Evolutionary conservation across 2,888 invertebrate genomes (phyloP).

Genomic region (Ichneumoninae sp.): DNA sequence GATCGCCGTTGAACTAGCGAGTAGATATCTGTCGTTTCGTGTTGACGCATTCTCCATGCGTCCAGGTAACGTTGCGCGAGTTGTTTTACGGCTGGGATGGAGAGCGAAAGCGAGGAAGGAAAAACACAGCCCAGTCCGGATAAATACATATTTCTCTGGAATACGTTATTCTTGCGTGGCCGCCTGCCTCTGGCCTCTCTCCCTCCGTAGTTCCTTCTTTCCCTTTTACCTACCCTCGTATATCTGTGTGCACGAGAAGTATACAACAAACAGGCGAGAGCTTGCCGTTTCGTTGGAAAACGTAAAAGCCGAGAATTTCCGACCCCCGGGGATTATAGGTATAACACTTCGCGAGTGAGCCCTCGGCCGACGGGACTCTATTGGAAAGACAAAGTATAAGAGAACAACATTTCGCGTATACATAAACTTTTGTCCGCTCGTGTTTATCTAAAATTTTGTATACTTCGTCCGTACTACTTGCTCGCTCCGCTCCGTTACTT

Average conservation of each 20-base stretch:
- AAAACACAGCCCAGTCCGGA: slow-evolving; percentile 49
- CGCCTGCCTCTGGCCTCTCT: neutral
- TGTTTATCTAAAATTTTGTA: slow-evolving; percentile 55
- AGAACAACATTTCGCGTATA: slow-evolving; percentile 21
- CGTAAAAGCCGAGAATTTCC: slow-evolving; percentile 54
- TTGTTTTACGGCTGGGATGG: slow-evolving; percentile 32
- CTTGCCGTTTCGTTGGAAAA: slow-evolving; percentile 40
- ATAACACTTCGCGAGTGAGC: slow-evolving; percentile 14
- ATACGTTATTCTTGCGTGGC: slow-evolving; percentile 60
- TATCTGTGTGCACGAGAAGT: slow-evolving; percentile 6
- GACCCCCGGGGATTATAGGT: slow-evolving; percentile 32
- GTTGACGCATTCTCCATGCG: slow-evolving; percentile 17
- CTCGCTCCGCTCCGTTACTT: slow-evolving; percentile 15
- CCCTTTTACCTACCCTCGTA: neutral
- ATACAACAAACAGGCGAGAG: slow-evolving; percentile 3
- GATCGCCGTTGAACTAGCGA: slow-evolving; percentile 41
- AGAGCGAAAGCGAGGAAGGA: slow-evolving; percentile 16
- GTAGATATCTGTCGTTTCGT: slow-evolving; percentile 48
- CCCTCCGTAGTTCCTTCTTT: neutral
- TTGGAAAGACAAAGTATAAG: slow-evolving; percentile 32
- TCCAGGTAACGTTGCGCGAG: slow-evolving; percentile 46
- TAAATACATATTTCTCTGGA: slow-evolving; percentile 64
- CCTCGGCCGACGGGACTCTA: slow-evolving; percentile 47
- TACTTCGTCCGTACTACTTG: slow-evolving; percentile 38
- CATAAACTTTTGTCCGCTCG: slow-evolving; percentile 4